Conservation (phyloP, 2,113 vertebrate genomes). For the Malurus alboscapulatus region DNA sequence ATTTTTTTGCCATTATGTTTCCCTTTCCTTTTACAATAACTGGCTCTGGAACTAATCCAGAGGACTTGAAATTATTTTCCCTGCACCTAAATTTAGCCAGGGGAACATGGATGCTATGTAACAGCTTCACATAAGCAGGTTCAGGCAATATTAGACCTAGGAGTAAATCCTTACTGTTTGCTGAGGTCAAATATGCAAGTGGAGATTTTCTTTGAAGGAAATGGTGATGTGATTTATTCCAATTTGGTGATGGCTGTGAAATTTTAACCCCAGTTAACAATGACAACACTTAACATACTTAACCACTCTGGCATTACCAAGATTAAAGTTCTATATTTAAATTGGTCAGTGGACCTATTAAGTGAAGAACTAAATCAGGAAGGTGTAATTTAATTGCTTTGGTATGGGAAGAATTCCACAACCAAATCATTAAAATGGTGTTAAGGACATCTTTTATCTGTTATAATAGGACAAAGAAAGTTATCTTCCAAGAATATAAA, state of each 20-base stretch:
- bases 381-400: constrained; percentile 36
- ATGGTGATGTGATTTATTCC: neutral
- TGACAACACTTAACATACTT: neutral
- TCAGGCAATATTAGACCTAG: constrained; percentile 19
- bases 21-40: neutral
- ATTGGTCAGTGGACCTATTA: neutral
- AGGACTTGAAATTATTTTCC: constrained; percentile 41
- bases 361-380: constrained; percentile 29
- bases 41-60: constrained; percentile 33
- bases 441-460: constrained; percentile 38
- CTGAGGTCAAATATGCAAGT: neutral
- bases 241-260: neutral
- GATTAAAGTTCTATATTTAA: constrained; percentile 52
- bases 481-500: neutral
- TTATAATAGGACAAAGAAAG: neutral
- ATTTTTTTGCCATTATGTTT: neutral
- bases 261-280: neutral
- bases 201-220: neutral
- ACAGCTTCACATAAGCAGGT: constrained; percentile 46
- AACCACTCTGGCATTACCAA: neutral
- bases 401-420: constrained; percentile 29
- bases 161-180: neutral
- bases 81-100: constrained; percentile 68
- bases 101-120: constrained; percentile 9
- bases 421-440: neutral